Percentiles rank a stretch among this genome's conserved stretches.
These are phyloP conservation scores for Acromyrmex echinatior DNA, from an alignment of 1,140 invertebrate genomes.

Conservation along the genomic window DNA sequence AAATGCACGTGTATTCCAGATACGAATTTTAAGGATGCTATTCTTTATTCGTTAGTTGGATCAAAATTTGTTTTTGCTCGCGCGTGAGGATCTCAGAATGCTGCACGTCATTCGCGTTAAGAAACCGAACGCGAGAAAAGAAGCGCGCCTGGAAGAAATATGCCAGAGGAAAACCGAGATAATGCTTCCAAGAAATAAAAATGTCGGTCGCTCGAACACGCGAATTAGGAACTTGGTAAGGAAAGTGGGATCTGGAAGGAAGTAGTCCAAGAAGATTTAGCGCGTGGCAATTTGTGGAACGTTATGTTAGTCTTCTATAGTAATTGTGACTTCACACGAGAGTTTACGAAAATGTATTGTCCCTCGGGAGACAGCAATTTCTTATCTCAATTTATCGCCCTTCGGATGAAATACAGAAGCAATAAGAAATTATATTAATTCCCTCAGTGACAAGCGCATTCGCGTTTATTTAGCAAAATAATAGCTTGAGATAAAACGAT, in stretches of 20 bases:
- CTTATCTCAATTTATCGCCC: slow-evolving; percentile 16
- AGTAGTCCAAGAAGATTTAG: slow-evolving; percentile 69
- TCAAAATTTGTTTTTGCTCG: slow-evolving; percentile 55
- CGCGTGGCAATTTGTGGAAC: slow-evolving; percentile 71
- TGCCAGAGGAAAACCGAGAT: slow-evolving; percentile 58
- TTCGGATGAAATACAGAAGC: slow-evolving; percentile 4
- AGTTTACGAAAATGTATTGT: slow-evolving; percentile 60
- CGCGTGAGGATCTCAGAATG: neutral
- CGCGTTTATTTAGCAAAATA: neutral
- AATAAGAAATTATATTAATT: slow-evolving; percentile 18
- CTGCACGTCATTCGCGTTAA: slow-evolving; percentile 55
- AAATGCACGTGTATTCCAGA: neutral
- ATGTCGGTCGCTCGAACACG: slow-evolving; percentile 67
- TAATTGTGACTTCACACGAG: slow-evolving; percentile 59
- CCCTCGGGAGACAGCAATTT: slow-evolving; percentile 42
- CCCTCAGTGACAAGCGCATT: neutral
- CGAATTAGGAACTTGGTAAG: slow-evolving; percentile 65
- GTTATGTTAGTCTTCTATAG: slow-evolving; percentile 59
- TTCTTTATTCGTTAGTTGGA: slow-evolving; percentile 12
- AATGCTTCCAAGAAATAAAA: slow-evolving; percentile 71
- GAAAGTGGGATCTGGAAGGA: slow-evolving; percentile 56
- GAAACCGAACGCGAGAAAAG: neutral
- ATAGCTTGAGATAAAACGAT: neutral
- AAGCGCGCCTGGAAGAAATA: slow-evolving; percentile 52
- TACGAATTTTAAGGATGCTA: neutral